Evolutionary conservation across 2,113 vertebrate genomes (phyloP).

Genomic region (Psittacara wagleri): DNA sequence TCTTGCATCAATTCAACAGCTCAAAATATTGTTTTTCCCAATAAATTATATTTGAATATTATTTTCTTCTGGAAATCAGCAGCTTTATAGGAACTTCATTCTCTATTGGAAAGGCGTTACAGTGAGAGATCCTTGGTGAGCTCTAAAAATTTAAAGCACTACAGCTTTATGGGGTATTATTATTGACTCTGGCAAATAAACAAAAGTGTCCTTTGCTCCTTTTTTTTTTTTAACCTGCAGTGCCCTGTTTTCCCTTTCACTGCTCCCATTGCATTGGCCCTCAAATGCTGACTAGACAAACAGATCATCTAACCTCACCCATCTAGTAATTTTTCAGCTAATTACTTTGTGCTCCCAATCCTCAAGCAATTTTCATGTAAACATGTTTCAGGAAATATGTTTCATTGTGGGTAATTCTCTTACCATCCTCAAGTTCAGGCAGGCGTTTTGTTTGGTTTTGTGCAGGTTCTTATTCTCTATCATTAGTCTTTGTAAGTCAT

Average conservation of each 20-base stretch:
- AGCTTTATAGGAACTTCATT: neutral
- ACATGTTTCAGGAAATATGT: slow-evolving; percentile 48
- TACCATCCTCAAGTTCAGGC: slow-evolving; percentile 44
- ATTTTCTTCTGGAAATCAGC: neutral
- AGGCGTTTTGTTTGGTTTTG: slow-evolving; percentile 41
- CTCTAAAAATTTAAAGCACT: neutral
- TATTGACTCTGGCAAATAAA: neutral
- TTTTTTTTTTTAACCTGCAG: neutral
- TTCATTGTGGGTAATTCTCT: slow-evolving; percentile 44
- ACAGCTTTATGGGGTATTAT: neutral
- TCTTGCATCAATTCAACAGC: neutral
- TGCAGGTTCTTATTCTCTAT: slow-evolving; percentile 8
- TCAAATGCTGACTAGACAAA: neutral
- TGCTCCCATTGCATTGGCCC: neutral
- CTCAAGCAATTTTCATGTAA: slow-evolving; percentile 40
- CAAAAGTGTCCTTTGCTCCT: neutral
- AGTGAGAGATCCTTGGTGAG: neutral
- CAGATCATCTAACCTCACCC: slow-evolving; percentile 12
- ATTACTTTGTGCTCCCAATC: slow-evolving; percentile 30
- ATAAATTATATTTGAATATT: neutral
- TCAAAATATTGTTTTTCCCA: neutral
- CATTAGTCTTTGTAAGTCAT: slow-evolving; percentile 20
- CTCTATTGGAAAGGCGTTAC: neutral
- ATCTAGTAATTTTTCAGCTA: slow-evolving; percentile 23
- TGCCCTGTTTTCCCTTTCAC: neutral